These are phyloP conservation scores for Delia radicum DNA, from an alignment of 1,140 invertebrate species.

Conservation along the genomic window DNA sequence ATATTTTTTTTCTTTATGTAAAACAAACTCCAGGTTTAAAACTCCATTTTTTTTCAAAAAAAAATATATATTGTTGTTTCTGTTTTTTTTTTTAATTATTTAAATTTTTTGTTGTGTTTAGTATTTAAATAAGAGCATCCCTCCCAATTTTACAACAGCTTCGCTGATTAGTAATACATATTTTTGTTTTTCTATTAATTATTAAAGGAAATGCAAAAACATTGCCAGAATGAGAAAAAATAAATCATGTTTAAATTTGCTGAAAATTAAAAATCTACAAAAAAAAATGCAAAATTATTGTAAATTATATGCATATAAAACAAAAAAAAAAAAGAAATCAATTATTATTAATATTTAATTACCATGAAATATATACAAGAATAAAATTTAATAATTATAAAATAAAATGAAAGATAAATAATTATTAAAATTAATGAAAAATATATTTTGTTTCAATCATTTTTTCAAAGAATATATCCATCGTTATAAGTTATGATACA, in stretches of 20 bases:
- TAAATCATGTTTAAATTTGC: constrained; percentile 8
- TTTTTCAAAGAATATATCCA: too few relatives aligned
- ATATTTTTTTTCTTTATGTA: too few relatives aligned
- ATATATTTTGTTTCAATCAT: background rate
- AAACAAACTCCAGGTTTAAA: too few relatives aligned
- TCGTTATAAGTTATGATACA: too few relatives aligned
- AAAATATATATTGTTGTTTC: background rate
- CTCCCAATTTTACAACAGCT: background rate
- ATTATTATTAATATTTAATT: constrained; percentile 25
- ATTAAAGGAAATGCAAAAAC: background rate
- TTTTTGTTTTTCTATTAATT: too few relatives aligned
- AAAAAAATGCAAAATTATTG: constrained; percentile 2
- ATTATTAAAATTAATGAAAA: background rate
- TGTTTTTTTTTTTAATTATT: background rate
- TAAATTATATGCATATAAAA: constrained; percentile 19
- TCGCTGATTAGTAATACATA: background rate
- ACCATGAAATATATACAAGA: constrained; percentile 11
- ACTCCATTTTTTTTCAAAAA: background rate
- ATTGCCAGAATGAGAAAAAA: background rate
- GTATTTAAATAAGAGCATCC: background rate
- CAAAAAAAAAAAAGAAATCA: constrained; percentile 10
- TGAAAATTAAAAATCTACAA: background rate
- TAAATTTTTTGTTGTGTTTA: background rate
- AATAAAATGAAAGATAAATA: constrained; percentile 2
- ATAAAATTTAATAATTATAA: background rate